A percentile compares a stretch with the other conserved stretches of the same genome.
Evolutionary conservation across 2,888 invertebrate genomes (phyloP).

Genomic region (Aspidiotus destructor): DNA sequence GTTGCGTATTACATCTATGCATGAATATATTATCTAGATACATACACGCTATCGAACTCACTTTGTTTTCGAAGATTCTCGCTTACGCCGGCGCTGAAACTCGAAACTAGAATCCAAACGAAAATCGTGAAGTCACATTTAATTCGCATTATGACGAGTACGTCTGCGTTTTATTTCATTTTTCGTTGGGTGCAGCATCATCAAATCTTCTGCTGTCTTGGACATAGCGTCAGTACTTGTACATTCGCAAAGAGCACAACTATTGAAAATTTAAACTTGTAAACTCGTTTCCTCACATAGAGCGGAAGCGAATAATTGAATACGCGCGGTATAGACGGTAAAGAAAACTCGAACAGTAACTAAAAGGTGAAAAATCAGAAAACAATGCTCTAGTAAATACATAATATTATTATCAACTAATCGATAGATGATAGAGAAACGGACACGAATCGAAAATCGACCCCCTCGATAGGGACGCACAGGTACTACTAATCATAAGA

Average conservation of each 20-base stretch:
- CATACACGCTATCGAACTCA: background rate
- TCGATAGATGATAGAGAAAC: background rate
- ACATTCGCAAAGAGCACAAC: too few species aligned
- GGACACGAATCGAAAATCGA: background rate
- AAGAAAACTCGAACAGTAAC: too few species aligned
- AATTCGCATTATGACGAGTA: slow-evolving; percentile 4
- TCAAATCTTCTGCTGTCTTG: background rate
- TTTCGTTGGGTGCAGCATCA: background rate
- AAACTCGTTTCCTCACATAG: too few species aligned
- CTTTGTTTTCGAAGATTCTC: background rate
- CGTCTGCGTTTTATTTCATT: background rate
- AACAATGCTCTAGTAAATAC: too few species aligned
- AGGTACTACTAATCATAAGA: background rate
- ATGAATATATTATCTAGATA: too few species aligned
- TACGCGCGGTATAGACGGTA: too few species aligned
- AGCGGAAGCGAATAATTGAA: too few species aligned
- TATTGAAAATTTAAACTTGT: too few species aligned
- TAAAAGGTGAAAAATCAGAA: too few species aligned
- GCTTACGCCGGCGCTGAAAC: background rate
- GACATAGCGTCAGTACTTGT: too few species aligned
- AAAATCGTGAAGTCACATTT: background rate
- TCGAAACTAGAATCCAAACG: background rate
- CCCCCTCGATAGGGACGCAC: background rate
- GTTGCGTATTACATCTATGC: too few species aligned
- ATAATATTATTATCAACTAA: too few species aligned